These are phyloP conservation scores for Acanthurus leucopareius DNA, from an alignment of 2,797 vertebrate genomes.

Conservation along the genomic window DNA sequence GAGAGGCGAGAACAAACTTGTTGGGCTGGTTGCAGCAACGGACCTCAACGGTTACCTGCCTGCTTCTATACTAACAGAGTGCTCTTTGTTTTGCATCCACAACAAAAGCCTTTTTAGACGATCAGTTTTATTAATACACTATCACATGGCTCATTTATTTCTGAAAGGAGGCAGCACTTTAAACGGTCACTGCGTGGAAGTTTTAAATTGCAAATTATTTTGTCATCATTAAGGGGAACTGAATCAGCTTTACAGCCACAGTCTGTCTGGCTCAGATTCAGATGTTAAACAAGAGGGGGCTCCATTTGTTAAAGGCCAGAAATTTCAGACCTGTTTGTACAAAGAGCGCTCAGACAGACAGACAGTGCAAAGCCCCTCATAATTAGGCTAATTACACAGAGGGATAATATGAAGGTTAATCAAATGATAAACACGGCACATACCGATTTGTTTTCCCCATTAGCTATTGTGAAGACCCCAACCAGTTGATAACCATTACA, in stretches of 20 bases:
- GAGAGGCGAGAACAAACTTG: slow-evolving; percentile 54
- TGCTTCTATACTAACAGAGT: slow-evolving; percentile 13
- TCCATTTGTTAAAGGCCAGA: slow-evolving; percentile 45
- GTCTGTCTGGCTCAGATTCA: slow-evolving; percentile 18
- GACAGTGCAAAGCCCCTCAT: slow-evolving; percentile 67
- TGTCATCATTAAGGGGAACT: neutral
- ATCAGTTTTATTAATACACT: slow-evolving; percentile 49
- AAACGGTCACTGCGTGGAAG: slow-evolving; percentile 14
- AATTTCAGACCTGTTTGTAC: slow-evolving; percentile 38
- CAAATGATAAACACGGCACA: slow-evolving; percentile 81
- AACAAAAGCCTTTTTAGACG: slow-evolving; percentile 19
- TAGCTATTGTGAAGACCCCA: slow-evolving; percentile 82
- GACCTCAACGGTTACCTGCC: slow-evolving; percentile 47
- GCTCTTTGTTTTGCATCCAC: slow-evolving; percentile 56
- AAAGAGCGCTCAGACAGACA: slow-evolving; percentile 45
- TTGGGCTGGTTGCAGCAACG: slow-evolving; percentile 54
- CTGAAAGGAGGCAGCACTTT: neutral
- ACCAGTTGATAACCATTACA: slow-evolving; percentile 83
- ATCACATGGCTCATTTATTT: slow-evolving; percentile 17
- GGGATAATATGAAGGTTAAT: slow-evolving; percentile 81
- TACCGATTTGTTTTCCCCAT: slow-evolving; percentile 84
- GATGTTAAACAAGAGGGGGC: neutral
- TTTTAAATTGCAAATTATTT: slow-evolving; percentile 52
- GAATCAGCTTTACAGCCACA: neutral
- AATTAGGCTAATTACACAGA: slow-evolving; percentile 82